phyloP scores from a whole-genome alignment of 2,888 invertebrate genomes.

The Rhagonycha fulva region DNA sequence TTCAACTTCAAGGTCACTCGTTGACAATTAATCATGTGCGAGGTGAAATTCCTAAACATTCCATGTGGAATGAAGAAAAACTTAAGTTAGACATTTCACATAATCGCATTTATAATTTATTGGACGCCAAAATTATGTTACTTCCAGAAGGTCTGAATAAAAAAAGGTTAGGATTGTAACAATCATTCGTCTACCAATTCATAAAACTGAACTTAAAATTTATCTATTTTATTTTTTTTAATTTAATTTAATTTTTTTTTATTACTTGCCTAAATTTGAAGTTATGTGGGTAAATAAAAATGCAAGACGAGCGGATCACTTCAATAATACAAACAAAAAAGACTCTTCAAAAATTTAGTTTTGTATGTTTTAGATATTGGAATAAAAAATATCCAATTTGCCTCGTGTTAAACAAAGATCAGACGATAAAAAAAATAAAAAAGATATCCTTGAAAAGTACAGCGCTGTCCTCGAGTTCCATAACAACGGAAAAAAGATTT shows the following conservation, averaged over 20 bases:
- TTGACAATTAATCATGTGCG: constrained; percentile 81
- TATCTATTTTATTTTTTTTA: not conserved
- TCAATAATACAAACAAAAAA: too few species aligned
- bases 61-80: constrained; percentile 82
- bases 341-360: not conserved
- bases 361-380: constrained; percentile 67
- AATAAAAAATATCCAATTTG: constrained; percentile 94
- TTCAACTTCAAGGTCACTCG: constrained; percentile 64
- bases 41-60: constrained; percentile 79
- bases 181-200: too few species aligned
- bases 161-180: constrained; percentile 62
- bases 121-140: constrained; percentile 70
- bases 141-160: constrained; percentile 75
- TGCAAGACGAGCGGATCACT: too few species aligned
- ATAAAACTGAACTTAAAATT: too few species aligned
- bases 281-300: too few species aligned
- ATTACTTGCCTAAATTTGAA: too few species aligned
- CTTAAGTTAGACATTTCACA: constrained; percentile 74
- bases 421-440: too few species aligned
- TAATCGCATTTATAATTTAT: constrained; percentile 78
- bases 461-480: too few species aligned
- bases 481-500: too few species aligned
- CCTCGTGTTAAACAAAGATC: constrained; percentile 62
- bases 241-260: too few species aligned
- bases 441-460: too few species aligned